Evolutionary conservation across 2,113 vertebrate genomes (phyloP).

Genomic region (Pygathrix nemaeus): DNA sequence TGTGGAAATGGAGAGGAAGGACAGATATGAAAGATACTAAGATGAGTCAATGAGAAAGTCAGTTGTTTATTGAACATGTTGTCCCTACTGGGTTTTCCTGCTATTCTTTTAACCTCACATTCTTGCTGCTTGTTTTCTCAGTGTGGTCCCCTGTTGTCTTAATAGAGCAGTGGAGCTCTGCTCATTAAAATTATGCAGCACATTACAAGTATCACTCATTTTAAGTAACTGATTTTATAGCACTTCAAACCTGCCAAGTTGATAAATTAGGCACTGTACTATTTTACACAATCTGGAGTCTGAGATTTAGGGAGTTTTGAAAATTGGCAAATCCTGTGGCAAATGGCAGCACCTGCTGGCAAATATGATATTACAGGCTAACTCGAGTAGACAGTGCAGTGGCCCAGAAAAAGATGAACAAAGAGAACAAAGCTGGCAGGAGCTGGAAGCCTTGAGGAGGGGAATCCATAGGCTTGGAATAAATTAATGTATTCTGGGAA

Average conservation of each 20-base stretch:
- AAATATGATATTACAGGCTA: constrained; percentile 71
- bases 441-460: background rate
- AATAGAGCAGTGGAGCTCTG: constrained; percentile 56
- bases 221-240: constrained; percentile 73
- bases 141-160: constrained; percentile 69
- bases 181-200: constrained; percentile 70
- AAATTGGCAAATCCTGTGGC: constrained; percentile 71
- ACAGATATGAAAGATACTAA: background rate
- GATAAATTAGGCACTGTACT: constrained; percentile 71
- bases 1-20: constrained; percentile 12
- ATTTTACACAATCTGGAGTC: constrained; percentile 71
- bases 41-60: constrained; percentile 43
- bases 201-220: constrained; percentile 72
- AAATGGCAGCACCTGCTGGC: constrained; percentile 80
- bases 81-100: constrained; percentile 45
- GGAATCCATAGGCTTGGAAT: background rate
- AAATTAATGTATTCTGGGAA: background rate
- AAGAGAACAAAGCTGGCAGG: background rate
- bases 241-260: constrained; percentile 69
- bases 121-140: constrained; percentile 60
- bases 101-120: constrained; percentile 5
- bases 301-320: constrained; percentile 58
- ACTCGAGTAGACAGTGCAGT: constrained; percentile 29
- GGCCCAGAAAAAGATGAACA: constrained; percentile 17
- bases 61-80: constrained; percentile 46